These are phyloP conservation scores for Odontothrips loti DNA, from an alignment of 2,888 invertebrate species.

Conservation along the genomic window DNA sequence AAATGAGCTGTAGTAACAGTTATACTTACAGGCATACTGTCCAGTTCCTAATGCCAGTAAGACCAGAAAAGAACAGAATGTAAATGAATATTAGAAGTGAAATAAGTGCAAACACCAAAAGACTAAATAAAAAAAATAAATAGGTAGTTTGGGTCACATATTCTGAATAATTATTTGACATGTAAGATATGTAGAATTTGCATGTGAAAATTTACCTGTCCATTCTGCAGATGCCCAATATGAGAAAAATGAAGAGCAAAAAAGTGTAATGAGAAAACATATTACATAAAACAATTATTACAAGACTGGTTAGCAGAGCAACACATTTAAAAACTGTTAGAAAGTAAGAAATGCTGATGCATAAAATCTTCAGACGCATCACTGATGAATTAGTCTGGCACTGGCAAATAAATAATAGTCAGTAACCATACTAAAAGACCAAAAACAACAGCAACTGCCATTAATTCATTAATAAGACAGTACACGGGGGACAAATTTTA, in stretches of 20 bases:
- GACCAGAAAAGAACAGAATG: neutral
- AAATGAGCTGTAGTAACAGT: no score
- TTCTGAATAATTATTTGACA: neutral
- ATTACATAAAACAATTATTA: neutral
- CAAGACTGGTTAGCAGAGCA: neutral
- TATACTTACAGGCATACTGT: slow-evolving; percentile 43
- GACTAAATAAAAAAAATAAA: neutral
- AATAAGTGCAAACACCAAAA: slow-evolving; percentile 31
- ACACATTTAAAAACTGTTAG: neutral
- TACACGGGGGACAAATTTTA: neutral
- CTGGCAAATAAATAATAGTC: no score
- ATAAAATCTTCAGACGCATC: no score
- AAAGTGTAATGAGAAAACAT: neutral
- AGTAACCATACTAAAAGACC: neutral
- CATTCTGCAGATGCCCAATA: neutral
- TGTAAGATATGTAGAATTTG: neutral
- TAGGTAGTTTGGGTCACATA: neutral
- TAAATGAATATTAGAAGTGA: slow-evolving; percentile 31
- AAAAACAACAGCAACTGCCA: no score
- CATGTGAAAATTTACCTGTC: slow-evolving; percentile 10
- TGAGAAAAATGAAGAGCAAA: neutral
- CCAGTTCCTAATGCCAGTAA: slow-evolving; percentile 39
- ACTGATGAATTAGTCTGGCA: no score
- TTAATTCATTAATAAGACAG: no score
- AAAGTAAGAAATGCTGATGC: neutral